phyloP scores from a whole-genome alignment of 1,140 invertebrate genomes.

The Hyposmocoma kahamanoa region DNA sequence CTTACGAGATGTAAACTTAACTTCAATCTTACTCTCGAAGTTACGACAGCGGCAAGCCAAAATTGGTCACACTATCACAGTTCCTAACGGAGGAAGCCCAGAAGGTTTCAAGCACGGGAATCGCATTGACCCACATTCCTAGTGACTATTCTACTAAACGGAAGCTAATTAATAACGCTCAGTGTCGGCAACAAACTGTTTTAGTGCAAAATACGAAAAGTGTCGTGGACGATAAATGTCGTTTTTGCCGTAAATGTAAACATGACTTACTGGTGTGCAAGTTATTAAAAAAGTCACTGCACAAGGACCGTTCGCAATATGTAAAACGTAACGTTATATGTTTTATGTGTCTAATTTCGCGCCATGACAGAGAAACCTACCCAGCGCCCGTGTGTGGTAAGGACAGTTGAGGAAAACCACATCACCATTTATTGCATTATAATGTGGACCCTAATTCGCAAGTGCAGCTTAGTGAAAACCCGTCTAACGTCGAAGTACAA shows the following conservation, averaged over 20 bases:
- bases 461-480: background rate
- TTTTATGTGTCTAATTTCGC: constrained; percentile 17
- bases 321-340: constrained; percentile 10
- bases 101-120: constrained; percentile 2
- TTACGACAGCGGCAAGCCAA: background rate
- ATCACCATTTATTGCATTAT: constrained; percentile 23
- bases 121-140: background rate
- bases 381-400: too few relatives aligned
- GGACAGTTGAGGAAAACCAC: constrained; percentile 15
- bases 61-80: background rate
- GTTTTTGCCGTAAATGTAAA: constrained; percentile 10
- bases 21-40: background rate
- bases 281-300: constrained; percentile 18
- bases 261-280: constrained; percentile 18
- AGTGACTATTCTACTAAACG: background rate
- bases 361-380: too few relatives aligned
- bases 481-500: background rate
- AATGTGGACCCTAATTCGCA: background rate
- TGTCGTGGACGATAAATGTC: constrained; percentile 14
- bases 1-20: background rate
- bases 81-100: background rate
- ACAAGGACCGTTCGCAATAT: constrained; percentile 13
- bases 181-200: background rate
- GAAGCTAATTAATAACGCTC: background rate
- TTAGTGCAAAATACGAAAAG: constrained; percentile 5